These are phyloP conservation scores for Catharus minimus DNA, from an alignment of 2,113 vertebrate species.

Conservation along the genomic window DNA sequence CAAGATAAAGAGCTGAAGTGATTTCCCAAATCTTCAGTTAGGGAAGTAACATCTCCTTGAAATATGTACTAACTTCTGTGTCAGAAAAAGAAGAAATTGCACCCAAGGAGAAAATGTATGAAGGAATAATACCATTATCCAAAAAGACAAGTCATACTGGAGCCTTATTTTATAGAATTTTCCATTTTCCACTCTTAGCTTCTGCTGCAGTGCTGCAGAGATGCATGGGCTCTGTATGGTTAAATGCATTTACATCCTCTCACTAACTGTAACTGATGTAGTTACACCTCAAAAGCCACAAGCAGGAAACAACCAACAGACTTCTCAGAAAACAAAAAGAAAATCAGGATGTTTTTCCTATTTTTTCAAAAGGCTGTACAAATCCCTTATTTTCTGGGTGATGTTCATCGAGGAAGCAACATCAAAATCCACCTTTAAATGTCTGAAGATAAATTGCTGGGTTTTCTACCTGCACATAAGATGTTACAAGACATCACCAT, in stretches of 20 bases:
- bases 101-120: background rate
- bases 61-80: background rate
- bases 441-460: background rate
- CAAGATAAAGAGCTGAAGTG: background rate
- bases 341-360: no score
- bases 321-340: background rate
- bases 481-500: background rate
- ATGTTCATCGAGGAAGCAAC: background rate
- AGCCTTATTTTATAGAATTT: background rate
- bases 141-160: background rate
- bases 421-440: background rate
- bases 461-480: background rate
- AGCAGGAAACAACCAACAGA: constrained; percentile 7
- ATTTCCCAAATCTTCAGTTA: background rate
- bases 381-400: background rate
- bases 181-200: background rate
- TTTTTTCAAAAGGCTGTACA: background rate
- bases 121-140: background rate
- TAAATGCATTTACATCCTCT: background rate
- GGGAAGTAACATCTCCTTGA: background rate
- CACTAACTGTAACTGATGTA: background rate
- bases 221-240: background rate
- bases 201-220: background rate
- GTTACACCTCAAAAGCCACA: constrained; percentile 7
- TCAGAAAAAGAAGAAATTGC: background rate